Percentiles rank a stretch among this genome's conserved stretches.
phyloP scores from a whole-genome alignment of 2,797 vertebrate genomes.

The Dendrocincla tyrannina region DNA sequence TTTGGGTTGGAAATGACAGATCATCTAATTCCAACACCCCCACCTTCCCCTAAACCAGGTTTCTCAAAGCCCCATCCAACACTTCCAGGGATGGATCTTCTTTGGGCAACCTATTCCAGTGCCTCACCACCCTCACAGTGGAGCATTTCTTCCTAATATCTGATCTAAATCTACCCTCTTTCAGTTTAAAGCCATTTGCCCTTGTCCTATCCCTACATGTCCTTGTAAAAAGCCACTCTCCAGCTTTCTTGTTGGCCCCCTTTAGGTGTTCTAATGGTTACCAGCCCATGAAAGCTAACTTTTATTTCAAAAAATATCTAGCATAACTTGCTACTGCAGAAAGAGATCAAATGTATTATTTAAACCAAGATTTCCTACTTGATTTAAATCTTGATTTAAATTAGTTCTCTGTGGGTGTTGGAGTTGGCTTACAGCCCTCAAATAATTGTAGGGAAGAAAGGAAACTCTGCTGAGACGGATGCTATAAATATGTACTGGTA shows the following conservation, averaged over 20 bases:
- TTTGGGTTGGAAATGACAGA: background rate
- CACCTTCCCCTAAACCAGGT: background rate
- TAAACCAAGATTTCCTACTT: conserved; percentile 34
- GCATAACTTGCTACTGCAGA: background rate
- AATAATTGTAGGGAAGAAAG: conserved; percentile 36
- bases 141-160: background rate
- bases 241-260: background rate
- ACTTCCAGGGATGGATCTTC: background rate
- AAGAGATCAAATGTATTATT: conserved; percentile 22
- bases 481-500: conserved; percentile 27
- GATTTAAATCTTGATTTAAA: conserved; percentile 41
- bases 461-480: conserved; percentile 25
- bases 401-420: conserved; percentile 5
- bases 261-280: conserved; percentile 6
- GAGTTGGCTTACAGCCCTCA: conserved; percentile 42
- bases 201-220: background rate
- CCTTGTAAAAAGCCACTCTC: background rate
- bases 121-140: background rate
- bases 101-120: background rate
- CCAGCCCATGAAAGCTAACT: background rate
- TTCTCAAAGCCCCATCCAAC: background rate
- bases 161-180: background rate
- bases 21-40: background rate
- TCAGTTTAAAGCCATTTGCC: background rate
- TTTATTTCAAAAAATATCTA: background rate